Evolutionary conservation across 64 coral and sea anemone genomes (phyloP).

Genomic region (Montipora sp.): DNA sequence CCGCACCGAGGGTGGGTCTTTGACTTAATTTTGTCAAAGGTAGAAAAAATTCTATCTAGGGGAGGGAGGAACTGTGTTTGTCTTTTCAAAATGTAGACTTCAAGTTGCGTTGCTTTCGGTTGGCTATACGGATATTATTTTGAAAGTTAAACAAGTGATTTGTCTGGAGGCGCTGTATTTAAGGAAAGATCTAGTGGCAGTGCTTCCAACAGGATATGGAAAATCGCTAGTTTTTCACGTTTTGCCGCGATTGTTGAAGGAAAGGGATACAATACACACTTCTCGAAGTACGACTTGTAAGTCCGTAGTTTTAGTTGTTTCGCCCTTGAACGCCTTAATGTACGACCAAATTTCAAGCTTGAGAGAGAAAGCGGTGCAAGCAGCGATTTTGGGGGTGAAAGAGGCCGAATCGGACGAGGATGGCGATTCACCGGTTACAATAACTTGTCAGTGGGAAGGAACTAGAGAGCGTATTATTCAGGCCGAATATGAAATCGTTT

Average conservation of each 20-base stretch:
- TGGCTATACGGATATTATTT: neutral
- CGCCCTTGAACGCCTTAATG: neutral
- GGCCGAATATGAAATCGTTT: slow-evolving; percentile 1
- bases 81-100: too few species aligned
- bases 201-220: slow-evolving; percentile 15
- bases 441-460: slow-evolving; percentile 13
- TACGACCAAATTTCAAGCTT: slow-evolving; percentile 7
- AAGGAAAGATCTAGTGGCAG: neutral
- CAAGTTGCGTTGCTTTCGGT: too few species aligned
- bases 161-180: slow-evolving; percentile 1
- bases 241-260: slow-evolving; percentile 7
- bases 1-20: too few species aligned
- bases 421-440: neutral
- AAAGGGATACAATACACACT: neutral
- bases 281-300: neutral
- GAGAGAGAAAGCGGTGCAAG: slow-evolving; percentile 4
- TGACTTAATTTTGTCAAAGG: too few species aligned
- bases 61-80: too few species aligned
- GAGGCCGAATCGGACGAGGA: neutral
- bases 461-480: neutral
- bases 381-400: neutral
- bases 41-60: too few species aligned
- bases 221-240: slow-evolving; percentile 19
- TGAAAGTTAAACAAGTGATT: slow-evolving; percentile 15
- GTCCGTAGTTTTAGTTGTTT: slow-evolving; percentile 10